These are phyloP conservation scores for Dicrurus megarhynchus DNA, from an alignment of 2,113 vertebrate genomes.

Conservation along the genomic window DNA sequence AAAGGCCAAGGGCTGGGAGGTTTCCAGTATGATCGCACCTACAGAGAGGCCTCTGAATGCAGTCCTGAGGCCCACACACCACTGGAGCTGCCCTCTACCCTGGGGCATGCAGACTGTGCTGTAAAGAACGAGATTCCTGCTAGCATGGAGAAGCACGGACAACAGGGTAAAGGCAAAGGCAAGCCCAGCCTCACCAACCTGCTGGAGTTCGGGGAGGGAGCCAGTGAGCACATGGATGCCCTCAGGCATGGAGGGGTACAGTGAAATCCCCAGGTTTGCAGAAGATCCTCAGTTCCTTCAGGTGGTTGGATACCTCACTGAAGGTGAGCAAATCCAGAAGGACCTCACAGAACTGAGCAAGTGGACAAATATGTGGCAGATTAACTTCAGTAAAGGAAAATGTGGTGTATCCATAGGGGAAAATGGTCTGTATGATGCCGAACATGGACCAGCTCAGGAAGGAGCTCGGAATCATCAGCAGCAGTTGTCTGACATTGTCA, in stretches of 20 bases:
- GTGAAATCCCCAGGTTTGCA: background rate
- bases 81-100: background rate
- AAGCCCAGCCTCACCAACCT: background rate
- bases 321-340: background rate
- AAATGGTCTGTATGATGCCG: background rate
- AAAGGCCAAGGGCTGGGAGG: background rate
- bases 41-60: background rate
- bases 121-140: background rate
- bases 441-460: background rate
- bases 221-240: background rate
- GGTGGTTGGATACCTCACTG: background rate
- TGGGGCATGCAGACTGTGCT: background rate
- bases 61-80: background rate
- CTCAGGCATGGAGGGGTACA: background rate
- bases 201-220: background rate
- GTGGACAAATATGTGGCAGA: background rate
- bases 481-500: background rate
- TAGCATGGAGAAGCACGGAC: background rate
- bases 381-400: background rate
- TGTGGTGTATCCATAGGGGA: background rate
- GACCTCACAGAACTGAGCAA: background rate
- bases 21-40: background rate
- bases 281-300: background rate
- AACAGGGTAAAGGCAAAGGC: background rate
- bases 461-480: rapidly evolving